phyloP scores from a whole-genome alignment of 2,113 vertebrate species.

The Podiceps cristatus region DNA sequence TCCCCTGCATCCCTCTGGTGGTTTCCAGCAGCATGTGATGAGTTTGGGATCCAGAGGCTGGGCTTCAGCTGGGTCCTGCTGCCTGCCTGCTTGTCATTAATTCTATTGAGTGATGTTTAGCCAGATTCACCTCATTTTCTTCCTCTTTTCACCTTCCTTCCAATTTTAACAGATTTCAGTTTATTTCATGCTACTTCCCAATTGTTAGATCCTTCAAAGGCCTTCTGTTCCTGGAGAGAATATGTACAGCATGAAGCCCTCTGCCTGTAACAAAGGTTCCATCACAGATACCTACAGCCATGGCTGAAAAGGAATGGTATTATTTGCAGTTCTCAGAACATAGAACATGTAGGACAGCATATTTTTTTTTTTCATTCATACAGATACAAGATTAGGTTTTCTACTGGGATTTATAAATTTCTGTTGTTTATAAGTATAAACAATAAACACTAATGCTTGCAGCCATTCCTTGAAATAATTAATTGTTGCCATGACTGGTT shows the following conservation, averaged over 20 bases:
- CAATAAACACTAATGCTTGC: background rate
- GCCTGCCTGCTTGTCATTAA: conserved; percentile 48
- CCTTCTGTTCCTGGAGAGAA: background rate
- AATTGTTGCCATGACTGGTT: background rate
- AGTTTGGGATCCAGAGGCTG: conserved; percentile 12
- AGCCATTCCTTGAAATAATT: background rate
- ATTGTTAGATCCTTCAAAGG: background rate
- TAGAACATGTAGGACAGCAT: background rate
- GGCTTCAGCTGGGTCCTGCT: conserved; percentile 59
- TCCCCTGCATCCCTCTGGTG: conserved; percentile 39
- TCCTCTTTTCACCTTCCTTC: background rate
- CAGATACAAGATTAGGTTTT: background rate
- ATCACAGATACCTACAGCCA: background rate
- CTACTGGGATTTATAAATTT: background rate
- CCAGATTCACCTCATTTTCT: background rate
- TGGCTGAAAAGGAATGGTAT: background rate
- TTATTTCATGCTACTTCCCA: background rate
- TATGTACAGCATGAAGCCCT: background rate
- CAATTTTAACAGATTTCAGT: background rate
- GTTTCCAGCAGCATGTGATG: conserved; percentile 79
- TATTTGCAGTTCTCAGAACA: background rate
- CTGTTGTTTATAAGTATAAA: background rate
- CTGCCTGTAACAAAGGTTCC: background rate
- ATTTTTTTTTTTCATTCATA: background rate
- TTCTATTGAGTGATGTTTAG: conserved; percentile 28